phyloP scores from a whole-genome alignment of 2,888 invertebrate species.

The Zhuqinia jingwanae region DNA sequence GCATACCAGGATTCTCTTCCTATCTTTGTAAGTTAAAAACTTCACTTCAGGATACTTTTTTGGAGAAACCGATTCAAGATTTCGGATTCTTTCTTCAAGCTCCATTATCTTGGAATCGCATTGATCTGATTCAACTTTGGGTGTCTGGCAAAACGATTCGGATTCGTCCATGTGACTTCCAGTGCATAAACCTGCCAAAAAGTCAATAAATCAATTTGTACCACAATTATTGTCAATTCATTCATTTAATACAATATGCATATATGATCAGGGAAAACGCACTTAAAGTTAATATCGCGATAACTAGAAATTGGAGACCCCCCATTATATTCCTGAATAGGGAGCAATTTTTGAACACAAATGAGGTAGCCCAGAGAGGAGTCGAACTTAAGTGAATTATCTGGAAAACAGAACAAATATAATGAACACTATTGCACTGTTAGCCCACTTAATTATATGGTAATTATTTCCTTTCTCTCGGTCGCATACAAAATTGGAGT shows the following conservation, averaged over 20 bases:
- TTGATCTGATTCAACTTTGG: background rate
- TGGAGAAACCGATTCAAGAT: constrained; percentile 87
- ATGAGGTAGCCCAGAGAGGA: too few relatives aligned
- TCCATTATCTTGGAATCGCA: constrained; percentile 84
- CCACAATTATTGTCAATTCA: background rate
- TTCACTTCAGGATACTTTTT: constrained; percentile 95
- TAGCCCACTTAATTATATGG: too few relatives aligned
- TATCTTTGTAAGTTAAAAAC: constrained; percentile 93
- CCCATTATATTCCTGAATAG: background rate
- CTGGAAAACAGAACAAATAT: too few relatives aligned
- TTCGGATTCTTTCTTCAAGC: constrained; percentile 87
- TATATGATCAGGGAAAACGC: background rate
- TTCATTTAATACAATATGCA: background rate
- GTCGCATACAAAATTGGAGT: too few relatives aligned
- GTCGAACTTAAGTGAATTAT: too few relatives aligned
- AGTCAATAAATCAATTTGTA: background rate
- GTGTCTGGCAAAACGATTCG: background rate
- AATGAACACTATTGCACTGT: too few relatives aligned
- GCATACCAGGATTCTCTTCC: constrained; percentile 94
- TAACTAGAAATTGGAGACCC: background rate
- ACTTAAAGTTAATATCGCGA: background rate
- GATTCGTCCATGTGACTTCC: constrained; percentile 12
- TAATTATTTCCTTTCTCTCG: too few relatives aligned
- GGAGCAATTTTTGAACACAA: background rate
- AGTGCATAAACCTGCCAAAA: constrained; percentile 19